Percentiles rank a stretch among this genome's conserved stretches.
Conservation (phyloP, 2,797 vertebrate genomes). For the Esox masquinongy region DNA sequence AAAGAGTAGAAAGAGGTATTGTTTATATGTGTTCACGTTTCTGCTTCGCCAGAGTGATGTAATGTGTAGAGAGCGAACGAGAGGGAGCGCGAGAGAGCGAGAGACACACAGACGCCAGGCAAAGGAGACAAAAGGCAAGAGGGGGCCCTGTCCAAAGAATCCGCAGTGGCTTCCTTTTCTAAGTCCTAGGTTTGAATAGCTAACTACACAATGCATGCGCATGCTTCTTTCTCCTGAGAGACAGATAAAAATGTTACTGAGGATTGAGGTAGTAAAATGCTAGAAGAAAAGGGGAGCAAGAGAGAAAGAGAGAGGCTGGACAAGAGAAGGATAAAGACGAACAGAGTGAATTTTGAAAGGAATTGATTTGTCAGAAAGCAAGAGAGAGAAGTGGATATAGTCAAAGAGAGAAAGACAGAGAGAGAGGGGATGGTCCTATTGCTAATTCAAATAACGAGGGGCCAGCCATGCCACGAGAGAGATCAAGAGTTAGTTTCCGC, state of each 20-base stretch:
- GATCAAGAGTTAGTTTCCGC: background rate
- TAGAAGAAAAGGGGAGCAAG: background rate
- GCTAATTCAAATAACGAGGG: no score
- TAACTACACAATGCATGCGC: no score
- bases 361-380: no score
- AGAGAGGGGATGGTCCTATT: background rate
- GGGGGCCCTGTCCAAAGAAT: no score
- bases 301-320: conserved; percentile 6
- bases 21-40: conserved; percentile 33
- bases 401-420: background rate
- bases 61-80: background rate
- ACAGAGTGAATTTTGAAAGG: no score
- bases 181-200: no score
- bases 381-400: background rate
- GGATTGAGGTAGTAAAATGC: no score
- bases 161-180: no score
- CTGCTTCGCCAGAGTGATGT: conserved; percentile 34
- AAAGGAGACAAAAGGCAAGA: no score
- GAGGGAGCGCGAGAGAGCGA: background rate
- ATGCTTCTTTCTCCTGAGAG: no score
- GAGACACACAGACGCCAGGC: background rate
- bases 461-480: background rate
- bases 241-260: no score
- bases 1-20: conserved; percentile 27
- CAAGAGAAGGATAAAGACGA: no score